Evolutionary conservation across 2,888 invertebrate species (phyloP), one percentile per base, ranked within the genome.

Genomic region (Hypercompe scribonia): DNA sequence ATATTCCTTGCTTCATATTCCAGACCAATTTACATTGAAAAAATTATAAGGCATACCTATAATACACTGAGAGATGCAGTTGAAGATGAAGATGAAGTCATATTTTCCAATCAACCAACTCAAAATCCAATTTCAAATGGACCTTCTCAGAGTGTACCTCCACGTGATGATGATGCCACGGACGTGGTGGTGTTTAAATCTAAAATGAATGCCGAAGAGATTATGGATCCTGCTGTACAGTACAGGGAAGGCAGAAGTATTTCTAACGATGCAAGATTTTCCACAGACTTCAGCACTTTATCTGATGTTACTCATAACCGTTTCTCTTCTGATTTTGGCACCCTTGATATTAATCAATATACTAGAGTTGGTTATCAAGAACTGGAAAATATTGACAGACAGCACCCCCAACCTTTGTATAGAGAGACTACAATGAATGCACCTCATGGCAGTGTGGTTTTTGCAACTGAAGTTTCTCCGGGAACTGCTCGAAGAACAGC

Each of bases 51-150:
- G 81, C 90, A 90, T 72, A 95, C 94, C 0, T 96, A 96, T 79
- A 96, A 95, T 78, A 94, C 94, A 90, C 84, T 96, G 2, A 85
- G 94, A 72, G 95, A 94, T 36, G 93, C 93, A 0, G 92, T 90
- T 0, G 96, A 96, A 74, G 96, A 96, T 69, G 96, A 96, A 31
- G 96, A 96, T 80, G 96, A 96, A 88, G 96, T 96, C 5, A 96
- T 96, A 81, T 96, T 96, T 81, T 95, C 96, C 0, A 95, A 94
- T 79, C 93, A 93, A 89, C 89, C 79, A 15, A 42, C 66, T n/a
- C 76, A 54, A 68, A 71, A 24, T 42, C 64, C 61, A 54, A 65
- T 68, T 0, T n/a, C 61, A 2, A 39, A 73, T 28, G 83, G 85
- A 66, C 77, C 84, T 1, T 80, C 83, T 10, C 82, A 84, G 24